Percentiles rank a stretch among this genome's conserved stretches.
Conservation (phyloP, 2,888 invertebrate genomes). For the Cephus rjabovi region DNA sequence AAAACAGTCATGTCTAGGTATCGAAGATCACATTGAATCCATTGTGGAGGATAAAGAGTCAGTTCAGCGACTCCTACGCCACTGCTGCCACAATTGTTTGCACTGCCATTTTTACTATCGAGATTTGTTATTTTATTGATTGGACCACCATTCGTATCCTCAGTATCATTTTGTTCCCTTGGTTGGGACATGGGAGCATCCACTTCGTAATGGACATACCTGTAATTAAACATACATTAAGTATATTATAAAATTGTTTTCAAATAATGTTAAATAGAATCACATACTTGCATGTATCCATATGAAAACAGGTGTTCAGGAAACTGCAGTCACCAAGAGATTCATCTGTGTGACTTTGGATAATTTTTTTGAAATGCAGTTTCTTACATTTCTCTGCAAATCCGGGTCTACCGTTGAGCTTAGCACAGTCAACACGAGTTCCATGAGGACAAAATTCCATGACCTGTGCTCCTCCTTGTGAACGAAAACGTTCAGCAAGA, state of each 20-base stretch:
- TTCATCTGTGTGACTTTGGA: conserved; percentile 95
- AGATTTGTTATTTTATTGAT: conserved; percentile 28
- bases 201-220: conserved; percentile 98
- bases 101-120: conserved; percentile 37
- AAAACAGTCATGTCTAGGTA: conserved; percentile 91
- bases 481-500: conserved; percentile 94
- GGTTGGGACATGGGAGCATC: conserved; percentile 76
- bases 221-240: conserved; percentile 50
- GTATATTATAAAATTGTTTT: not conserved
- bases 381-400: conserved; percentile 80
- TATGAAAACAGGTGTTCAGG: conserved; percentile 98
- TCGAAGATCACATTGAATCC: conserved; percentile 97
- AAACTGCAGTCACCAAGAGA: conserved; percentile 97
- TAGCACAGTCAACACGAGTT: conserved; percentile 87
- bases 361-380: conserved; percentile 96
- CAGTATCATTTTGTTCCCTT: conserved; percentile 58
- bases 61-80: conserved; percentile 68
- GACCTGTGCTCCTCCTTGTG: conserved; percentile 92
- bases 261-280: not conserved
- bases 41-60: conserved; percentile 89
- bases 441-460: conserved; percentile 98
- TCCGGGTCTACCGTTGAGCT: conserved; percentile 56
- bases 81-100: conserved; percentile 43
- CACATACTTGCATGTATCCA: conserved; percentile 94
- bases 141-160: conserved; percentile 25